Evolutionary conservation across 2,888 invertebrate genomes (phyloP).

Genomic region (Brachycybe producta): DNA sequence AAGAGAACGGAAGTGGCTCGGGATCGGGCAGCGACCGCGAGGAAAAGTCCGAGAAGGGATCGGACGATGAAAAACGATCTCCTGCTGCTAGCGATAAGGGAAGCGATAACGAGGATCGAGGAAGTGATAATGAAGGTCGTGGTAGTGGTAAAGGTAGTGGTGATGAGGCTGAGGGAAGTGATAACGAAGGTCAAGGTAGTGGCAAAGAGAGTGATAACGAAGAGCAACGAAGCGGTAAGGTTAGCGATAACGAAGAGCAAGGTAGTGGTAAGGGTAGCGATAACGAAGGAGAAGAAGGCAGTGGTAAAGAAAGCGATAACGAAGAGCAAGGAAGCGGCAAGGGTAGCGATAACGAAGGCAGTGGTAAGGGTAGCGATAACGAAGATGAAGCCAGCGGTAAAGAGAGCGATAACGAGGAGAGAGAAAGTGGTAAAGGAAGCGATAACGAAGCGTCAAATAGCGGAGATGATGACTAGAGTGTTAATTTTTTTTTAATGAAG

Average conservation of each 20-base stretch:
- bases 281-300: neutral
- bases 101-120: conserved; percentile 2
- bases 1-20: conserved; percentile 2
- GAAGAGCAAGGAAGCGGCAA: conserved; percentile 5
- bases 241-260: conserved; percentile 7
- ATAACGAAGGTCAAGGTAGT: neutral
- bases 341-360: neutral
- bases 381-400: conserved; percentile 6
- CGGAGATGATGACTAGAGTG: too few species aligned
- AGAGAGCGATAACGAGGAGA: conserved; percentile 2
- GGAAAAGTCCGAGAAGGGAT: conserved; percentile 1
- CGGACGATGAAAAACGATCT: neutral
- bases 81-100: conserved; percentile 7
- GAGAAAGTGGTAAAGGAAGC: too few species aligned
- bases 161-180: conserved; percentile 1
- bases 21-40: too few species aligned
- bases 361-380: neutral
- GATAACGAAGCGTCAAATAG: too few species aligned
- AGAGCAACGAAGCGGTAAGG: conserved; percentile 2
- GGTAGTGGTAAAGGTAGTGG: conserved; percentile 3
- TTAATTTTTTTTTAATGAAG: too few species aligned
- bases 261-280: neutral
- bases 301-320: conserved; percentile 1
- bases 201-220: conserved; percentile 4
- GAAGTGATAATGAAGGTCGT: conserved; percentile 2